These are phyloP conservation scores for Cyanoramphus novaezelandiae DNA, from an alignment of 2,113 vertebrate genomes.

Conservation along the genomic window DNA sequence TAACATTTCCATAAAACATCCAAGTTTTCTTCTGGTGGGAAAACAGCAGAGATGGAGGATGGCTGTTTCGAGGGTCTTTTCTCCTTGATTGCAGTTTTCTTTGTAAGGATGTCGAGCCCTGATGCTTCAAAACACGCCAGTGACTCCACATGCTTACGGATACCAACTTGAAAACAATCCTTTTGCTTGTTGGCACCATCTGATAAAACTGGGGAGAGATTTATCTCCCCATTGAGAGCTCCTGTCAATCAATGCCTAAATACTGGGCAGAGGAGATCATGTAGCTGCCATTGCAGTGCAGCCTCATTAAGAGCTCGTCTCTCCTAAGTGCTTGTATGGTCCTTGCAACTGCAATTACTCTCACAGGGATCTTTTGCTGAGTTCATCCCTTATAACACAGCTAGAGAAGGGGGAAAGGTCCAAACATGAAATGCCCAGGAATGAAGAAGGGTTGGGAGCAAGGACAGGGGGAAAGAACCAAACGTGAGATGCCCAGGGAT, in stretches of 20 bases:
- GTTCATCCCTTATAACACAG: not conserved
- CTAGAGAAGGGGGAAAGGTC: not conserved
- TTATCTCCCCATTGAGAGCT: not conserved
- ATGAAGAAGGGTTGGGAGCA: not conserved
- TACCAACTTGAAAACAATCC: not conserved
- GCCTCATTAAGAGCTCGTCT: not conserved
- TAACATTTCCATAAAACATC: not conserved
- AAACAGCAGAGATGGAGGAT: not conserved
- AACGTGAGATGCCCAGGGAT: not conserved
- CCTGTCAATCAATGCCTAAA: not conserved
- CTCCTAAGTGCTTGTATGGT: not conserved
- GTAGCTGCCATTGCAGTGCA: not conserved
- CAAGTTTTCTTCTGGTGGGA: constrained; percentile 41
- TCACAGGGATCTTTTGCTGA: not conserved
- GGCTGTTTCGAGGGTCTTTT: not conserved
- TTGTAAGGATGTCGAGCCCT: not conserved
- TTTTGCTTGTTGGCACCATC: not conserved
- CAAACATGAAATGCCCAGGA: not conserved
- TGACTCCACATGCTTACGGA: not conserved
- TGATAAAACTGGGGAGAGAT: not conserved
- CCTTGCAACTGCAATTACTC: not conserved
- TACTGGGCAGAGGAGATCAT: not conserved
- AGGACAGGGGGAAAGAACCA: not conserved
- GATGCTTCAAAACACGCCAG: not conserved
- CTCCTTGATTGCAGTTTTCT: not conserved